Base-by-base conservation (phyloP, 1,140 invertebrate species). In the Calephelis nemesis region DNA sequence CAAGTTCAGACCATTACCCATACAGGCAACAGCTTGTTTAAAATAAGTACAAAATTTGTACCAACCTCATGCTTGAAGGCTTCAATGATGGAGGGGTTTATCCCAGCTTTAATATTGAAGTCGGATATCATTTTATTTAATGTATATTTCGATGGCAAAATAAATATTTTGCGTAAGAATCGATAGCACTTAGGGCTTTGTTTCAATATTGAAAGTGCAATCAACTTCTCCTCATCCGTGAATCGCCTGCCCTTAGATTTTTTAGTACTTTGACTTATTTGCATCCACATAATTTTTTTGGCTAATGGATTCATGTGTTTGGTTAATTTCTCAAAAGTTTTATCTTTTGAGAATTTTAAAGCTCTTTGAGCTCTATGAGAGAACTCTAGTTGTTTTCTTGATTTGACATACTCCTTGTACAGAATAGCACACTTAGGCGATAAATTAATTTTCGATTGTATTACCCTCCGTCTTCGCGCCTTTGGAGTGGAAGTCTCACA, bases 101-200 rank as follows among this genome's bases (percentile, higher is more conserved):
- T 50, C 5, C 49, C 49, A n/a, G 49, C 49, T 50, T 50, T 13
- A 50, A 50, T 13, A 50, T 50, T 50, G 1, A 50, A 13, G n/a
- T 13, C 7, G 4, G 49, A 13, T 50, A 50, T 50, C 39, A 63
- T 42, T 63, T 63, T 63, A n/a, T 63, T 63, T 45, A 63, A 63
- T 7, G 62, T 63, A 12, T 42, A 63, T 63, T 47, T 63, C 13
- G 62, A 63, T 9, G 40, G 40, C 5, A 63, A 12, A n/a, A 63
- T 63, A 63, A 63, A 63, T 63, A 63, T 63, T 63, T 63, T 63
- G 5, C 47, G 62, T 19, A 62, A 62, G 30, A 62, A 62, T 40
- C 40, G 15, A n/a, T 62, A 62, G 10, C 58, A 62, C 58, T 63
- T 62, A 8, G 62, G 62, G n/a, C 62, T 63, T 47, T 63, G 62